A percentile compares a stretch with the other conserved stretches of the same genome.
Evolutionary conservation across 2,113 vertebrate species (phyloP).

Genomic region (Hippocampus comes): DNA sequence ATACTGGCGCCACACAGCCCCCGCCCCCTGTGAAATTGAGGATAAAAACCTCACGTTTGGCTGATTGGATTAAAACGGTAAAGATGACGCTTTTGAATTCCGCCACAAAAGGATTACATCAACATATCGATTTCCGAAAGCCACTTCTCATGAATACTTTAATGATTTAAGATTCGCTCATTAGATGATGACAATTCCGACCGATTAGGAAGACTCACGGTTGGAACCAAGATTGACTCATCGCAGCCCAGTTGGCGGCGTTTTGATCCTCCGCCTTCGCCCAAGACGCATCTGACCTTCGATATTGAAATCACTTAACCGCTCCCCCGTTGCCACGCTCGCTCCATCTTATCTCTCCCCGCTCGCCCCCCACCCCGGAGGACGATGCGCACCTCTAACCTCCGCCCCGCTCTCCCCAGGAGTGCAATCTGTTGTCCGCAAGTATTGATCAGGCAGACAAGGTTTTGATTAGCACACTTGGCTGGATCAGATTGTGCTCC

Average conservation of each 20-base stretch:
- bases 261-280: conserved; percentile 33
- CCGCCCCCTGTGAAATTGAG: not conserved
- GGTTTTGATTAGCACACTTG: conserved; percentile 74
- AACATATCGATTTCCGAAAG: conserved; percentile 33
- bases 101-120: conserved; percentile 48
- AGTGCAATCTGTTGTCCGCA: conserved; percentile 71
- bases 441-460: conserved; percentile 68
- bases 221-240: not conserved
- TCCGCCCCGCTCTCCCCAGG: conserved; percentile 52
- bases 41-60: conserved; percentile 35
- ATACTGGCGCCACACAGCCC: not conserved
- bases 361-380: conserved; percentile 20
- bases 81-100: conserved; percentile 37
- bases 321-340: conserved; percentile 37
- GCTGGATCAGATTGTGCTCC: conserved; percentile 60
- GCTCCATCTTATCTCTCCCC: conserved; percentile 42
- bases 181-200: conserved; percentile 24
- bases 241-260: not conserved
- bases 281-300: conserved; percentile 44
- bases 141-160: conserved; percentile 34
- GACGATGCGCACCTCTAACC: conserved; percentile 55
- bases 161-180: not conserved
- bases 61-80: conserved; percentile 46
- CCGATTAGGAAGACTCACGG: conserved; percentile 20
- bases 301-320: conserved; percentile 68